Base-by-base conservation (phyloP, 2,888 invertebrate species). In the Orthosia incerta region DNA sequence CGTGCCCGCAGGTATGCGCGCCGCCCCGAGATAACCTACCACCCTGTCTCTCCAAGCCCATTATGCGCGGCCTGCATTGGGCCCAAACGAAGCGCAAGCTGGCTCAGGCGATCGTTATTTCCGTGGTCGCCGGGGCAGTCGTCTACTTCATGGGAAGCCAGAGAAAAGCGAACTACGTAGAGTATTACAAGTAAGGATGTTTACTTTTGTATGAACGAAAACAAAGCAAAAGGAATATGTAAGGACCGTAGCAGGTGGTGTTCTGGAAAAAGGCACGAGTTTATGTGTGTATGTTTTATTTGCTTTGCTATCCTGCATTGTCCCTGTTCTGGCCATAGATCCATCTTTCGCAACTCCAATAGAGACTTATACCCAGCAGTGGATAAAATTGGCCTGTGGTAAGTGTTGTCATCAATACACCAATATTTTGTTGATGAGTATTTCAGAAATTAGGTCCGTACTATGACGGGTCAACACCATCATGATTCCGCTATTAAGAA, bases 181-280 rank as follows among this genome's bases (percentile, higher is more conserved):
- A 98, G 51, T 98, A 97, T 92, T 98, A 98, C 96, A 97, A 97
- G 98, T 98, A 96, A 96, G 95, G 93, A 70, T 55, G 46, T 57
- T 11, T 20, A 18, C 31, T 23, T 51, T n/a, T 59, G n/a, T 59
- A 4, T n/a, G 12, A 26, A 57, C 39, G 39, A 39, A 39, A 31
- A 57, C 11, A 31, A 31, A 31, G 31, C 31, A 31, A 31, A 31
- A 31, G 31, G 5, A 39, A 39, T 39, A 39, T 39, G 39, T 39
- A 39, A 39, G 39, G 39, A 31, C 39, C 39, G 39, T 7, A 39
- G 9, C 39, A 39, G 9, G 39, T 39, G 39, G 39, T 39, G 39
- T 39, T 39, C 39, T 39, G 39, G 9, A 39, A 39, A 39, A 39
- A 39, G 9, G 39, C 39, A 39, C 9, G 31, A 31, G 39, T 39